These are phyloP conservation scores for Hipparchia sbordonii DNA, from an alignment of 2,888 invertebrate genomes.

Conservation along the genomic window DNA sequence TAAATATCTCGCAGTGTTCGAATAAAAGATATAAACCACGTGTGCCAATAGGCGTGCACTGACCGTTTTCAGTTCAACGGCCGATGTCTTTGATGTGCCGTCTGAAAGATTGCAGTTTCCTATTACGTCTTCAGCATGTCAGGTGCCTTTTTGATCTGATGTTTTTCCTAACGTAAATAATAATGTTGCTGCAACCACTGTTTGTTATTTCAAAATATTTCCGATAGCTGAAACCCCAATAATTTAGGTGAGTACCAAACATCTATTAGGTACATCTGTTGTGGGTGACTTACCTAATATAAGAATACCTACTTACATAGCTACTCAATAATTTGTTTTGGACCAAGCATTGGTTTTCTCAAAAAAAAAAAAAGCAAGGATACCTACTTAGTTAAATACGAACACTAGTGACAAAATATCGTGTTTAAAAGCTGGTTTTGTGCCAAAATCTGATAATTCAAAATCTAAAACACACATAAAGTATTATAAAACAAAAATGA, in stretches of 20 bases:
- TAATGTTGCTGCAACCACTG: slow-evolving; percentile 32
- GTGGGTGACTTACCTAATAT: neutral
- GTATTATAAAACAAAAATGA: too few relatives aligned
- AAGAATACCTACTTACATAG: too few relatives aligned
- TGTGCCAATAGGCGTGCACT: slow-evolving; percentile 37
- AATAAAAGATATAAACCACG: neutral
- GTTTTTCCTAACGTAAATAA: slow-evolving; percentile 43
- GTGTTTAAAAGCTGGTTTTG: too few relatives aligned
- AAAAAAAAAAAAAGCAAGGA: too few relatives aligned
- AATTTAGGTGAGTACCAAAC: slow-evolving; percentile 24
- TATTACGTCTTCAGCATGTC: slow-evolving; percentile 51
- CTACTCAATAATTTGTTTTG: too few relatives aligned
- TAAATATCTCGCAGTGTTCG: neutral
- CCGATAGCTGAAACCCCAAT: slow-evolving; percentile 27
- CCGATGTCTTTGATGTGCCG: slow-evolving; percentile 68
- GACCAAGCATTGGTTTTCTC: too few relatives aligned
- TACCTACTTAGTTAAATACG: too few relatives aligned
- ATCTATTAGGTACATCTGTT: slow-evolving; percentile 15
- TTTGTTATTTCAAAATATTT: slow-evolving; percentile 34
- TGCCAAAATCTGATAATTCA: too few relatives aligned
- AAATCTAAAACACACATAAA: too few relatives aligned
- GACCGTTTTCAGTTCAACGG: slow-evolving; percentile 65
- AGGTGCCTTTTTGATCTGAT: slow-evolving; percentile 62
- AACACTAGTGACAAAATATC: too few relatives aligned
- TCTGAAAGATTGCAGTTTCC: slow-evolving; percentile 65